Conservation (phyloP, 2,888 invertebrate genomes). For the Nephrotoma guestfalica region DNA sequence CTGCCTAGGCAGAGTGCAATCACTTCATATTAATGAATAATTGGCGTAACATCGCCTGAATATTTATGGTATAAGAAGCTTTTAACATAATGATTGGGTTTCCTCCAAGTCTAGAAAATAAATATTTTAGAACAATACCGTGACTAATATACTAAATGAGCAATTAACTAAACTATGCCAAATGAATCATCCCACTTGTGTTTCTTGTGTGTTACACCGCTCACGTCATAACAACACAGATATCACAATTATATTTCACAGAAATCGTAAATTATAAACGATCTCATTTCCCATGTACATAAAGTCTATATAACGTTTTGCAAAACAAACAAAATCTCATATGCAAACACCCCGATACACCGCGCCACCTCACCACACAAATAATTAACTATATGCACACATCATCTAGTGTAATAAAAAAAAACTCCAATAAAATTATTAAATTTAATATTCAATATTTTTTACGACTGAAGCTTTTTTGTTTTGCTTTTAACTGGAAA, state of each 20-base stretch:
- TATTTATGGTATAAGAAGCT: too few relatives aligned
- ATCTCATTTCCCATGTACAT: neutral
- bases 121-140: too few relatives aligned
- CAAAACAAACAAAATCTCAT: neutral
- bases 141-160: neutral
- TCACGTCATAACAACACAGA: neutral
- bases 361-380: neutral
- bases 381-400: neutral
- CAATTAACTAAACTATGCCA: neutral
- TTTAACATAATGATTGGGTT: too few relatives aligned
- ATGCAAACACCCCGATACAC: neutral
- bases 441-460: neutral
- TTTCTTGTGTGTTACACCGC: neutral
- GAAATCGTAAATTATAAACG: neutral
- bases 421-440: neutral
- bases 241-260: neutral
- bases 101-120: too few relatives aligned
- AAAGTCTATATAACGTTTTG: neutral
- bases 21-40: too few relatives aligned
- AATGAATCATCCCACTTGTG: neutral
- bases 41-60: too few relatives aligned
- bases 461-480: neutral
- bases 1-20: too few relatives aligned
- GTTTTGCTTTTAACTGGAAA: neutral
- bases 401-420: neutral